Evolutionary conservation across 1,140 invertebrate species (phyloP).

Genomic region (Trichomalopsis sarcophagae): DNA sequence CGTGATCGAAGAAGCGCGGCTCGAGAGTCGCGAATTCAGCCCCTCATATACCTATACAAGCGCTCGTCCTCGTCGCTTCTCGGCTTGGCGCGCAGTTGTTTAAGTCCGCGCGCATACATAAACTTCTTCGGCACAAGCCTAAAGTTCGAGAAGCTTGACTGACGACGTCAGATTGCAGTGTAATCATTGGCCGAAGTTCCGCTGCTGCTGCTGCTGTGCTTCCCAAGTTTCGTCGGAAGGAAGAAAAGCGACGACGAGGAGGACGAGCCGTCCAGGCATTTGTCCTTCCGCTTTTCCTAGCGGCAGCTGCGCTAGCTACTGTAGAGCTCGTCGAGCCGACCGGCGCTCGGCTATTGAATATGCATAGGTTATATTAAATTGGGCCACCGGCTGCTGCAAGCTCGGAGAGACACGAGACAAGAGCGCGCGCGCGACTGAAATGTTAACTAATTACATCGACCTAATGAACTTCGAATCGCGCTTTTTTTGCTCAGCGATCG

Average conservation of each 20-base stretch:
- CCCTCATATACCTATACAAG: not conserved
- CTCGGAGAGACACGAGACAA: slow-evolving; percentile 37
- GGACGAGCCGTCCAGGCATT: slow-evolving; percentile 61
- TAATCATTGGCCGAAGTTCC: slow-evolving; percentile 60
- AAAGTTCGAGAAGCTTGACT: slow-evolving; percentile 56
- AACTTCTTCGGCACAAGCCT: slow-evolving; percentile 26
- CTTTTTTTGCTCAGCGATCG: slow-evolving; percentile 29
- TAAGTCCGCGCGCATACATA: slow-evolving; percentile 38
- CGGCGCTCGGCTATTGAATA: slow-evolving; percentile 67
- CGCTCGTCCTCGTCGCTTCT: not conserved
- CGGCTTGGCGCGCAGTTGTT: slow-evolving; percentile 10
- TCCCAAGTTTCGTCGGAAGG: slow-evolving; percentile 55
- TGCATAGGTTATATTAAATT: slow-evolving; percentile 73
- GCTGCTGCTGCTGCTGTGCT: slow-evolving; percentile 18
- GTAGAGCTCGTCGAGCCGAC: slow-evolving; percentile 24
- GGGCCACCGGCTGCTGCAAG: slow-evolving; percentile 60
- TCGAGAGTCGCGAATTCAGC: not conserved
- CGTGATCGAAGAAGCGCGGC: not conserved
- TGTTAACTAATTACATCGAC: slow-evolving; percentile 62
- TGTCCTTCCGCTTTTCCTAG: slow-evolving; percentile 62
- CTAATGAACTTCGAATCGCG: slow-evolving; percentile 58
- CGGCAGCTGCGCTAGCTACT: slow-evolving; percentile 40
- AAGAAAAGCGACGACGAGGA: slow-evolving; percentile 62
- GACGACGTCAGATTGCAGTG: slow-evolving; percentile 63
- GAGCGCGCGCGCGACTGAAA: slow-evolving; percentile 47